A percentile compares a stretch with the other conserved stretches of the same genome.
Conservation (phyloP, 2,888 invertebrate species). For the Chorisops tibialis region DNA sequence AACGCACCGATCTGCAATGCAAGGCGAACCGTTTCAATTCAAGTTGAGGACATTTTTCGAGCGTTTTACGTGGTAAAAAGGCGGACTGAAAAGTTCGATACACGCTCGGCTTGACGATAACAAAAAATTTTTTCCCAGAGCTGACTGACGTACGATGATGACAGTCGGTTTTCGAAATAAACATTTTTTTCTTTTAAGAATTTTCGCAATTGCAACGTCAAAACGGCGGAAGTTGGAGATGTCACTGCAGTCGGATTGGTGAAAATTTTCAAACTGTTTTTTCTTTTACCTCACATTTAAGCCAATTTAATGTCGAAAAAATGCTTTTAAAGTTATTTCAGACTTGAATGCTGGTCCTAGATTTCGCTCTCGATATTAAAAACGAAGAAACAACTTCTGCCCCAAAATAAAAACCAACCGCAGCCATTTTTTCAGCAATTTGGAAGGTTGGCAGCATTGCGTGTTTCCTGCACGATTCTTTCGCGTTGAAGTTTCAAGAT, state of each 20-base stretch:
- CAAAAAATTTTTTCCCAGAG: background rate
- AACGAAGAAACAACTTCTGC: too few species aligned
- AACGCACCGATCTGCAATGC: background rate
- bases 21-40: background rate
- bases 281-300: too few species aligned
- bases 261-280: background rate
- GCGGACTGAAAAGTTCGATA: background rate
- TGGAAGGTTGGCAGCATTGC: conserved; percentile 42
- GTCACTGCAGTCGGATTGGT: background rate
- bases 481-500: conserved; percentile 48
- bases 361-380: too few species aligned
- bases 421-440: conserved; percentile 22
- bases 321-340: too few species aligned
- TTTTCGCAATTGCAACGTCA: background rate
- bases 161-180: conserved; percentile 6
- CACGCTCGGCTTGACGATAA: background rate
- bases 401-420: conserved; percentile 10
- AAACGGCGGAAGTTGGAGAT: background rate
- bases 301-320: too few species aligned
- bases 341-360: too few species aligned
- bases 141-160: background rate
- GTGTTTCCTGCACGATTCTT: conserved; percentile 51
- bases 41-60: background rate
- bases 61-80: background rate
- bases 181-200: background rate